These are phyloP conservation scores for Cryptotermes secundus DNA, from an alignment of 1,140 invertebrate genomes.

Conservation along the genomic window DNA sequence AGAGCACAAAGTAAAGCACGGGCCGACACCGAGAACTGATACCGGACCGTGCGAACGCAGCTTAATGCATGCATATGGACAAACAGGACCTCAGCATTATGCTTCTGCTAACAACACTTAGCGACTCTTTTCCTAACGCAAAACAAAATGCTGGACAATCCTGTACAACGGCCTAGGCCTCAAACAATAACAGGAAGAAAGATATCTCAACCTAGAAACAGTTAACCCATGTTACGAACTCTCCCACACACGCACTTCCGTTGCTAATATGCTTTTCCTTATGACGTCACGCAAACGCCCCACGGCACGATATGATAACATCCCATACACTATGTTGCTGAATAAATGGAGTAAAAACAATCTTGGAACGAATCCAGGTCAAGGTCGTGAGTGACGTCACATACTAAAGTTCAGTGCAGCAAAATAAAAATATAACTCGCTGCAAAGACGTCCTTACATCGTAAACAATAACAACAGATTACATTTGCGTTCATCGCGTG, in stretches of 20 bases:
- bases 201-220: neutral
- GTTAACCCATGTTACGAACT: neutral
- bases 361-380: neutral
- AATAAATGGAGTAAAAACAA: neutral
- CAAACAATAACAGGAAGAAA: neutral
- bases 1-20: too few species aligned
- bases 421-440: neutral
- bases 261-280: neutral
- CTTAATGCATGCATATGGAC: too few species aligned
- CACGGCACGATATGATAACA: conserved; percentile 2
- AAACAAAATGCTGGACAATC: too few species aligned
- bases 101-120: too few species aligned
- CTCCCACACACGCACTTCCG: conserved; percentile 8
- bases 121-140: too few species aligned
- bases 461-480: too few species aligned
- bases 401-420: neutral
- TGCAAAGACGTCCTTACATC: neutral
- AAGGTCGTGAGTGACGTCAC: neutral
- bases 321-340: neutral
- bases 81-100: too few species aligned
- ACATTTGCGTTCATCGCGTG: too few species aligned
- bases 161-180: too few species aligned
- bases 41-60: too few species aligned
- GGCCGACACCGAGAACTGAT: too few species aligned
- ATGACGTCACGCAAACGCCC: neutral